Evolutionary conservation across 2,797 vertebrate genomes (phyloP).

Genomic region (Crotalus adamanteus): DNA sequence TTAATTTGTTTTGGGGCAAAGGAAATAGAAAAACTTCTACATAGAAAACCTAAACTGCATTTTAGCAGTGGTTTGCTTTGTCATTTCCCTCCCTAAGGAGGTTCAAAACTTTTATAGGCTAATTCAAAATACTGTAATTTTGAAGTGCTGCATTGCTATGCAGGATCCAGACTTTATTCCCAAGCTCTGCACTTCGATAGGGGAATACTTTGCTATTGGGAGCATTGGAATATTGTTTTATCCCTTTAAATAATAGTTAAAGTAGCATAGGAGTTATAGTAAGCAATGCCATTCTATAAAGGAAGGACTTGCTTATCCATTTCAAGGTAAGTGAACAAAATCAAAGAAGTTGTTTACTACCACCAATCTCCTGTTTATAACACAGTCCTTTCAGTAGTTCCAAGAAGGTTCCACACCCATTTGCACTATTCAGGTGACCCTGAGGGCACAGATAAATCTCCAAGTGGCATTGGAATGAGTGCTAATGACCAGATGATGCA

Average conservation of each 20-base stretch:
- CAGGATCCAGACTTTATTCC: neutral
- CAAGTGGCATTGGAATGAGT: too few species aligned
- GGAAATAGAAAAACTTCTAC: neutral
- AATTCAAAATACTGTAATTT: neutral
- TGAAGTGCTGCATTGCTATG: neutral
- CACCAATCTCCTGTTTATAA: neutral
- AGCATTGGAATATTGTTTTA: neutral
- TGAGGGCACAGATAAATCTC: too few species aligned
- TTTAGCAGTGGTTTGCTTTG: neutral
- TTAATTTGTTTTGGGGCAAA: neutral
- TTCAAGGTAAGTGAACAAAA: neutral
- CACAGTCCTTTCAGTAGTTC: neutral
- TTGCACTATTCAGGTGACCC: too few species aligned
- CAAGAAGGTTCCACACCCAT: too few species aligned
- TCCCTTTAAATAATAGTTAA: neutral
- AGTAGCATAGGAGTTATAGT: neutral
- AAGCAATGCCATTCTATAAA: neutral
- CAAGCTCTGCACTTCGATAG: neutral
- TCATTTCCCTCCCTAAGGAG: neutral
- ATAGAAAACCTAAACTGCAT: neutral
- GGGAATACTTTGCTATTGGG: neutral
- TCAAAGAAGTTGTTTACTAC: neutral
- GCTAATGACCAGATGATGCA: too few species aligned
- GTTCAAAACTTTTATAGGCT: neutral
- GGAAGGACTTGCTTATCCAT: neutral